A percentile compares a stretch with the other conserved stretches of the same genome.
These are phyloP conservation scores for Diadegma fenestrale DNA, from an alignment of 2,888 invertebrate species.

Conservation along the genomic window DNA sequence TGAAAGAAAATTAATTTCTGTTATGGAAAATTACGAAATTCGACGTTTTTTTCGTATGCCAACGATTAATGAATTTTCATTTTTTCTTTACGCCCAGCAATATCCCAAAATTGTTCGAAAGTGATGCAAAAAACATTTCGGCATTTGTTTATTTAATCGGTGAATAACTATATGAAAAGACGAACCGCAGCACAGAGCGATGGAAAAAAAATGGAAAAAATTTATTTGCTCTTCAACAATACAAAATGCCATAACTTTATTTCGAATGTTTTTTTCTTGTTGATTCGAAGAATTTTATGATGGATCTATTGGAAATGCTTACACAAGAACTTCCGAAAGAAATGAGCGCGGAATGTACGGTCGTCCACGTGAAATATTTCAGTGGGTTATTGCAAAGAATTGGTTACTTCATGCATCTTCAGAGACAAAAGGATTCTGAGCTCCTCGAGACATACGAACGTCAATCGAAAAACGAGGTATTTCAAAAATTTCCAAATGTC, in stretches of 20 bases:
- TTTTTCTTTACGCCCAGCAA: no score
- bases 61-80: no score
- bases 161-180: not conserved
- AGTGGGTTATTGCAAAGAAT: conserved; percentile 52
- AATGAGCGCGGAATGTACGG: conserved; percentile 62
- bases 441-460: conserved; percentile 17
- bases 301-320: conserved; percentile 65
- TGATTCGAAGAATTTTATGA: conserved; percentile 63
- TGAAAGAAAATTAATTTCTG: no score
- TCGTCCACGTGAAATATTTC: conserved; percentile 59
- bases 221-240: not conserved
- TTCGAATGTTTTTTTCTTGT: not conserved
- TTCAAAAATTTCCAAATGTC: not conserved
- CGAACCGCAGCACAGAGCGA: not conserved
- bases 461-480: conserved; percentile 10
- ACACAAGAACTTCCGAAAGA: conserved; percentile 48
- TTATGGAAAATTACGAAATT: no score
- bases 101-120: not conserved
- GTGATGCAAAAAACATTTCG: no score
- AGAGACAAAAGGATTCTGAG: conserved; percentile 55
- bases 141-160: no score
- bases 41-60: no score
- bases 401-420: conserved; percentile 52
- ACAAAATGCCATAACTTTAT: not conserved
- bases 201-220: not conserved